These are phyloP conservation scores for Entomobrya multifasciata DNA, from an alignment of 2,888 invertebrate species.

Conservation along the genomic window DNA sequence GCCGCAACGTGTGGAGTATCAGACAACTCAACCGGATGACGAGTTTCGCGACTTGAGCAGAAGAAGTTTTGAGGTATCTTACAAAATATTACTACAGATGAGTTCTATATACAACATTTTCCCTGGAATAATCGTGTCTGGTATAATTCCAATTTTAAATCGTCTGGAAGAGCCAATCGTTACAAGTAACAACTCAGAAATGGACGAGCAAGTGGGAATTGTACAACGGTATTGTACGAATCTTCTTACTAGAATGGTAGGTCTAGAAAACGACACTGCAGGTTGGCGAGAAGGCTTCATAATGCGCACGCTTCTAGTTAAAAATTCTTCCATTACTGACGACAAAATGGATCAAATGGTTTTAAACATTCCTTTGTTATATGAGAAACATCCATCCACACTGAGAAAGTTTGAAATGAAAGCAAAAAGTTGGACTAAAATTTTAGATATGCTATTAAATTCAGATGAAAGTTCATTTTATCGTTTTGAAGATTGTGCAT, in stretches of 20 bases:
- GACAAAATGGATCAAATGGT: constrained; percentile 56
- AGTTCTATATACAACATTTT: constrained; percentile 60
- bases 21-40: constrained; percentile 48
- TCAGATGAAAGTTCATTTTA: constrained; percentile 56
- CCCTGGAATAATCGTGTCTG: constrained; percentile 54
- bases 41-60: constrained; percentile 65
- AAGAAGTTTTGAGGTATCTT: constrained; percentile 65
- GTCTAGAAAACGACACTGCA: constrained; percentile 67
- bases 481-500: constrained; percentile 71
- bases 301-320: constrained; percentile 62
- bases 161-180: constrained; percentile 60
- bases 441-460: constrained; percentile 65
- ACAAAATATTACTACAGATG: constrained; percentile 70
- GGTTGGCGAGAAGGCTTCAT: constrained; percentile 76
- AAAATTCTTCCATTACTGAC: constrained; percentile 46
- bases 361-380: constrained; percentile 72
- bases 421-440: constrained; percentile 67
- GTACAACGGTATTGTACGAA: constrained; percentile 59
- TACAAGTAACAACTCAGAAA: neutral
- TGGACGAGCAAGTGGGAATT: neutral
- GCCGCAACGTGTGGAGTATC: constrained; percentile 42
- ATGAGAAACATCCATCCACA: constrained; percentile 46
- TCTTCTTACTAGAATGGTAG: constrained; percentile 56
- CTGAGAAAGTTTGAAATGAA: constrained; percentile 70
- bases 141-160: constrained; percentile 56